Percentiles rank a stretch among this genome's conserved stretches.
phyloP scores from a whole-genome alignment of 2,113 vertebrate genomes.

The Coturnix japonica region DNA sequence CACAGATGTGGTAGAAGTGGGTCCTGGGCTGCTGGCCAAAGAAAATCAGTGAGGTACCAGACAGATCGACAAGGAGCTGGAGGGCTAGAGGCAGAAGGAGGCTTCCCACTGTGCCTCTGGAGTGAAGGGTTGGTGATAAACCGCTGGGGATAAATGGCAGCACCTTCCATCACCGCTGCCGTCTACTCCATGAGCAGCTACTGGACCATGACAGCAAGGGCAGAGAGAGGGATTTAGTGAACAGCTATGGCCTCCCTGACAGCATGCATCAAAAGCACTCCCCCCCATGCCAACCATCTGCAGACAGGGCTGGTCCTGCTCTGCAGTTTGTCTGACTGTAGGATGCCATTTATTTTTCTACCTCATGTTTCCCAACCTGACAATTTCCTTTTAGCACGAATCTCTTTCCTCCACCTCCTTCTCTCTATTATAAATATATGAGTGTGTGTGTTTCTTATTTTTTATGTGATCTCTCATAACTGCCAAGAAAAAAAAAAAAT shows the following conservation, averaged over 20 bases:
- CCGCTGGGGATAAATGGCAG: not conserved
- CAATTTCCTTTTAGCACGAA: not conserved
- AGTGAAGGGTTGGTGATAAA: not conserved
- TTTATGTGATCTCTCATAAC: not conserved
- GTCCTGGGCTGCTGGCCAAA: not conserved
- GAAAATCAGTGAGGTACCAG: not conserved
- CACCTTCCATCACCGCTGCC: not conserved
- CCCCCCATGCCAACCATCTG: accelerated
- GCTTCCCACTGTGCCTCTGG: not conserved
- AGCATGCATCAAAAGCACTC: not conserved
- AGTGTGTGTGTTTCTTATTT: slow-evolving; percentile 4
- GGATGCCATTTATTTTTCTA: not conserved
- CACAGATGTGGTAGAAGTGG: accelerated
- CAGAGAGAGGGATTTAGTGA: slow-evolving; percentile 24
- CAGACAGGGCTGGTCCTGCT: not conserved
- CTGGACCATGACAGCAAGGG: not conserved
- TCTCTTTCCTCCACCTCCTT: not conserved
- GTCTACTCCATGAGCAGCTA: not conserved
- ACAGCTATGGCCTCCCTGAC: not conserved
- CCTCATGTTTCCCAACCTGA: not conserved
- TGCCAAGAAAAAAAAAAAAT: not conserved
- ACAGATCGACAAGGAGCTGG: not conserved
- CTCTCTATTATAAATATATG: not conserved
- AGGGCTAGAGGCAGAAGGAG: not conserved
- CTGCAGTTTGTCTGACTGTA: not conserved